Evolutionary conservation across 2,797 vertebrate species (phyloP), one percentile per base, ranked within the genome.

Genomic region (Dipus sagitta): DNA sequence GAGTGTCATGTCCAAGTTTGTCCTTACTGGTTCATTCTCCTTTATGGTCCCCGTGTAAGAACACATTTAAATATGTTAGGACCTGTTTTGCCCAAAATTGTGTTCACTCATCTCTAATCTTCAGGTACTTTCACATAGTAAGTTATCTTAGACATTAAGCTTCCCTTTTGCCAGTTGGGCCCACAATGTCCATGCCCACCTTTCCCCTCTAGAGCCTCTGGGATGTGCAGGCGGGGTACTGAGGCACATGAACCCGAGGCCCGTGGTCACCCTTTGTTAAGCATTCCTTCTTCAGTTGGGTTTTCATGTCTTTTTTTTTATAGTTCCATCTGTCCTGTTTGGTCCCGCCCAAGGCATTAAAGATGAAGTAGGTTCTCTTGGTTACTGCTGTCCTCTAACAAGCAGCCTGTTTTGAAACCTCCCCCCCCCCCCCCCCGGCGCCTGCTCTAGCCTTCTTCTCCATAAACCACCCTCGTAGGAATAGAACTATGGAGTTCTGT

Each of bases 401-500:
- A 90, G 24, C 60, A 79, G 4, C 86, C n/a, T 70, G 20, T 90
- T 67, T 60, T 88, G 30, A 93, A 95, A 6, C 23, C 21, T 74
- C 23, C 20, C 26, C 6, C 52, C 23, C 26, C 6, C 52, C 23
- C 70, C 65, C 52, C 6, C 42, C 17, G 80, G 76, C 18, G 60
- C n/a, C 38, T 70, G 47, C 18, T 87, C 42, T 3, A 30, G 52
- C 77, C 91, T 90, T 8, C 58, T 96, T 77, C 81, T 94, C 52
- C 54, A 21, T 81, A 74, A 74, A 86, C 65, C 89, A 28, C 47
- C 54, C 72, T 92, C 86, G 76, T 58, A 70, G 30, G 24, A 77
- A 74, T 65, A 47, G 5, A 32, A 14, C 75, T 30, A 2, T 76
- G 71, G 18, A 26, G 1, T 47, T 77, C 70, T 95, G 75, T 68